These are phyloP conservation scores for Crotalus viridis DNA, from an alignment of 2,113 vertebrate species.

Conservation along the genomic window DNA sequence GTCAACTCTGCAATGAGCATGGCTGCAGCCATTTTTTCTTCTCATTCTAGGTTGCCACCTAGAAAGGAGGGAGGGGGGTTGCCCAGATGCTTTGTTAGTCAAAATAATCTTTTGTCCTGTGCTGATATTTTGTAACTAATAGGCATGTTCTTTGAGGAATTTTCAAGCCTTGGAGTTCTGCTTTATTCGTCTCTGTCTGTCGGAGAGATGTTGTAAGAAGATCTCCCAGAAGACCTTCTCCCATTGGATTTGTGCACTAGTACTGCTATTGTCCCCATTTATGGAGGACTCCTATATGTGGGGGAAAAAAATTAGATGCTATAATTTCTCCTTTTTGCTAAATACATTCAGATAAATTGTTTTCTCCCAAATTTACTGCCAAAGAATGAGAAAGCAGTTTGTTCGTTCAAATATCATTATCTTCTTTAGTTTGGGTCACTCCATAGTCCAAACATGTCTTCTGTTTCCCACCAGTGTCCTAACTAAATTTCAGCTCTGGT, in stretches of 20 bases:
- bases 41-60: too few relatives aligned
- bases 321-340: not conserved
- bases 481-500: not conserved
- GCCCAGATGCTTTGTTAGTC: too few relatives aligned
- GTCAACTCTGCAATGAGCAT: too few relatives aligned
- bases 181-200: too few relatives aligned
- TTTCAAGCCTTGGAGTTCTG: too few relatives aligned
- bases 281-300: not conserved
- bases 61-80: too few relatives aligned
- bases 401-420: not conserved
- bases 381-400: not conserved
- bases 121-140: too few relatives aligned
- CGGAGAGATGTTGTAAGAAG: not conserved
- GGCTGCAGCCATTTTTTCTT: too few relatives aligned
- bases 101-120: too few relatives aligned
- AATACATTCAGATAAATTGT: not conserved
- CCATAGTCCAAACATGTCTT: not conserved
- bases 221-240: not conserved
- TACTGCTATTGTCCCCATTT: not conserved
- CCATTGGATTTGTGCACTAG: not conserved
- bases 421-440: not conserved
- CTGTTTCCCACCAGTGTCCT: not conserved
- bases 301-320: not conserved
- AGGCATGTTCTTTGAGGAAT: too few relatives aligned
- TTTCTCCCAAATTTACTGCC: not conserved